A percentile compares a stretch with the other conserved stretches of the same genome.
Conservation (phyloP, 1,140 invertebrate species). For the Sarcophaga bullata region DNA sequence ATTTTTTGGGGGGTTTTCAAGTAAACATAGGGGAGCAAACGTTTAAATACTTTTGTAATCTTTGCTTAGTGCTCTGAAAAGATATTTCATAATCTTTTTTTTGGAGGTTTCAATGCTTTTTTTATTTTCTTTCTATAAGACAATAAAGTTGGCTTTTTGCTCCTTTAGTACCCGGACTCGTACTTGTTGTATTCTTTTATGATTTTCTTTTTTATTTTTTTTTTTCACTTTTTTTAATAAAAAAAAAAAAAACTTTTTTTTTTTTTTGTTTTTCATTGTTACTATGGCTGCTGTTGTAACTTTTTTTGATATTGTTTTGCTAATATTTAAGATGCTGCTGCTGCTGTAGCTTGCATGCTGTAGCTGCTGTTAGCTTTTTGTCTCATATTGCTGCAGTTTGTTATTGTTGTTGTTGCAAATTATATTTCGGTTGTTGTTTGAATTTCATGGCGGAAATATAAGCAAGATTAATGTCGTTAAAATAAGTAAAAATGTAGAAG, state of each 20-base stretch:
- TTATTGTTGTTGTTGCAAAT: slow-evolving; percentile 35
- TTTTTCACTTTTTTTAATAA: no score
- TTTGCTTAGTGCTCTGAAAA: slow-evolving; percentile 37
- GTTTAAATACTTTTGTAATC: slow-evolving; percentile 41
- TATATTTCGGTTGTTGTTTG: slow-evolving; percentile 31
- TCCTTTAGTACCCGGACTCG: slow-evolving; percentile 1
- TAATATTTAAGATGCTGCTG: slow-evolving; percentile 36
- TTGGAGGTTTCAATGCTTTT: neutral
- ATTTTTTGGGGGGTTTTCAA: neutral
- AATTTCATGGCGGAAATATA: slow-evolving; percentile 38
- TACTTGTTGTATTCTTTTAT: slow-evolving; percentile 7
- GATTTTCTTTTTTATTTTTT: neutral
- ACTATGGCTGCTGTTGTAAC: slow-evolving; percentile 21
- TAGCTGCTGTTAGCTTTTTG: neutral
- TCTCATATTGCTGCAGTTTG: neutral
- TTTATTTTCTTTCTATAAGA: neutral
- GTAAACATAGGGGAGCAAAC: slow-evolving; percentile 28
- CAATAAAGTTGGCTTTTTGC: neutral
- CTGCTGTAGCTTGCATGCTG: neutral
- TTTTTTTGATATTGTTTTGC: slow-evolving; percentile 29
- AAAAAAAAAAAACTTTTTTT: slow-evolving; percentile 5
- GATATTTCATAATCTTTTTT: slow-evolving; percentile 38
- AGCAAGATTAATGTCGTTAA: slow-evolving; percentile 43
- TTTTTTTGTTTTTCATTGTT: no score
- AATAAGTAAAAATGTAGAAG: neutral